Evolutionary conservation across 2,888 invertebrate species (phyloP).

Genomic region (Thymelicus sylvestris): DNA sequence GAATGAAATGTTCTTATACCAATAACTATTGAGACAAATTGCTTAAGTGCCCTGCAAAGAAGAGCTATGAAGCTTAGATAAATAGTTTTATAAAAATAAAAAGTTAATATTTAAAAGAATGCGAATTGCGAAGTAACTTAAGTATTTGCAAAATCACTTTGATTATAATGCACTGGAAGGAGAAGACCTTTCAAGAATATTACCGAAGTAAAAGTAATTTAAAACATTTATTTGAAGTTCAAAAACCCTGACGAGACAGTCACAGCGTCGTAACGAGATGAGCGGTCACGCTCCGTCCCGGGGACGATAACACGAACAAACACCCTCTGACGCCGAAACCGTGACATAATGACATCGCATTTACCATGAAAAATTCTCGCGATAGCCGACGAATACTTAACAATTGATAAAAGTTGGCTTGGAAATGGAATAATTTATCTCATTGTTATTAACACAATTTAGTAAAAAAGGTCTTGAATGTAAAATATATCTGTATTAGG

Average conservation of each 20-base stretch:
- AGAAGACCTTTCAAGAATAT: neutral
- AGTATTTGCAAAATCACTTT: too few relatives aligned
- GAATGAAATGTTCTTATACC: too few relatives aligned
- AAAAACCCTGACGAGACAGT: slow-evolving; percentile 40
- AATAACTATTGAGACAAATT: too few relatives aligned
- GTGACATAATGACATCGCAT: slow-evolving; percentile 18
- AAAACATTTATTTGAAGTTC: slow-evolving; percentile 38
- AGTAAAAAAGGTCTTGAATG: too few relatives aligned
- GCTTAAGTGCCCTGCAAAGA: too few relatives aligned
- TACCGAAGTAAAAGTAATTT: too few relatives aligned
- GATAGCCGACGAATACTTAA: slow-evolving; percentile 1
- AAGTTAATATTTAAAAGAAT: too few relatives aligned
- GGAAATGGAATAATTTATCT: neutral
- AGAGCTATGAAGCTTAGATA: too few relatives aligned
- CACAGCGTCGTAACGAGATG: slow-evolving; percentile 65
- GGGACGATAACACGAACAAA: slow-evolving; percentile 66
- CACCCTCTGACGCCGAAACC: slow-evolving; percentile 46
- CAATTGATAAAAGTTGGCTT: neutral
- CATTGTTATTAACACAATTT: neutral
- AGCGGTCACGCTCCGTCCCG: slow-evolving; percentile 69
- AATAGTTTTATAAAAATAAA: too few relatives aligned
- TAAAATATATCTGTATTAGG: too few relatives aligned
- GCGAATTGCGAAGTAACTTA: too few relatives aligned
- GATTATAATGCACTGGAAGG: neutral
- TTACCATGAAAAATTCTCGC: slow-evolving; percentile 15